phyloP scores from a whole-genome alignment of 53 echinoderm and acorn worm genomes.

The Arbacia lixula region DNA sequence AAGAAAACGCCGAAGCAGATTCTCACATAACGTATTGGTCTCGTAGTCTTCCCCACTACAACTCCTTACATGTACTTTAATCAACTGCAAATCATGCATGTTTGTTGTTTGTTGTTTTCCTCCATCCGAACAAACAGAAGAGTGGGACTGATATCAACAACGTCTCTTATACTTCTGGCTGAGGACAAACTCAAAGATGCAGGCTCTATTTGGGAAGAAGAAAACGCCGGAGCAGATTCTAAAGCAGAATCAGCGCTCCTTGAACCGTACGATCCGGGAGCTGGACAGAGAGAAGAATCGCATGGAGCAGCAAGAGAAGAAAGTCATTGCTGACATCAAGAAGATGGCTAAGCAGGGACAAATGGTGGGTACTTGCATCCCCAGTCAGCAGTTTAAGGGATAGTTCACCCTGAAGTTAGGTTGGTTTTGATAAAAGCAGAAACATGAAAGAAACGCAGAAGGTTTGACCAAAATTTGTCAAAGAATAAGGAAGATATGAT shows the following conservation, averaged over 20 bases:
- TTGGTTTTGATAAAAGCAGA: too few species aligned
- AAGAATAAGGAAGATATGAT: too few species aligned
- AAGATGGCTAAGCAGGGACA: constrained; percentile 99
- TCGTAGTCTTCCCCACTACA: too few species aligned
- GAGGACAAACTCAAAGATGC: constrained; percentile 46
- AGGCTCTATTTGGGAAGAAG: constrained; percentile 85
- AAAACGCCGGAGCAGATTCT: constrained; percentile 98
- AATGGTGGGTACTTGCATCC: too few species aligned
- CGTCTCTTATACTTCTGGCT: background rate
- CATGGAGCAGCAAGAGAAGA: constrained; percentile 95
- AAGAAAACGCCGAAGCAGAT: constrained; percentile 87
- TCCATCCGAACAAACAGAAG: background rate
- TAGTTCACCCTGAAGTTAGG: too few species aligned
- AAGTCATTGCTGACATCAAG: constrained; percentile 97
- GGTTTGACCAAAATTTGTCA: too few species aligned
- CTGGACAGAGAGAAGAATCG: constrained; percentile 83
- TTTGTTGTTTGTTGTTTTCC: background rate
- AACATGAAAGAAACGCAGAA: too few species aligned
- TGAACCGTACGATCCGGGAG: constrained; percentile 90
- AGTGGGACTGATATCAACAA: background rate
- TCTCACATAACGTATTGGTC: constrained; percentile 39
- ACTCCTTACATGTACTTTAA: too few species aligned
- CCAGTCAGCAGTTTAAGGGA: too few species aligned
- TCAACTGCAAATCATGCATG: background rate
- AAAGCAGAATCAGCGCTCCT: constrained; percentile 86